Percentiles rank a stretch among this genome's conserved stretches.
Evolutionary conservation across 2,113 vertebrate genomes (phyloP).

Genomic region (Ageneiosus marmoratus): DNA sequence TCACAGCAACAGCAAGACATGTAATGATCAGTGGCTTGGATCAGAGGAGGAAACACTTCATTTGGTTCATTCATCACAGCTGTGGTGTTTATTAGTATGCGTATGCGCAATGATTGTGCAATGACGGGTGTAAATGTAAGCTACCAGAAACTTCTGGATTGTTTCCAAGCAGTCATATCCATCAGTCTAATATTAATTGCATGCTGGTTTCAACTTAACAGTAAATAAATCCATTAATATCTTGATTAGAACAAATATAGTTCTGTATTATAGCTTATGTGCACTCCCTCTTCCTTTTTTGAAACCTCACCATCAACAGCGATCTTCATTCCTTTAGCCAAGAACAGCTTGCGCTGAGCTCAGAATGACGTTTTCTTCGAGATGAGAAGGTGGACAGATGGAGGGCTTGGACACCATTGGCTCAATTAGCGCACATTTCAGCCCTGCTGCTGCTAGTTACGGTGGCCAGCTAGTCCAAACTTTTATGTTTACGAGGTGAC

Average conservation of each 20-base stretch:
- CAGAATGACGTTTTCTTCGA: constrained; percentile 50
- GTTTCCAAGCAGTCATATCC: not conserved
- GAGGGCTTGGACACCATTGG: constrained; percentile 52
- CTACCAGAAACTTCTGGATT: constrained; percentile 17
- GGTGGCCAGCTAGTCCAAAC: constrained; percentile 50
- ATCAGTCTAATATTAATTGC: constrained; percentile 2
- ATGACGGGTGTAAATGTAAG: constrained; percentile 3
- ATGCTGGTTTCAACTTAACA: not conserved
- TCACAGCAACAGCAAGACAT: constrained; percentile 29
- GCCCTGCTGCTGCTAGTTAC: constrained; percentile 50
- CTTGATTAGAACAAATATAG: constrained; percentile 17
- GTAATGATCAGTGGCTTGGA: constrained; percentile 50
- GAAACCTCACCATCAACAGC: constrained; percentile 41
- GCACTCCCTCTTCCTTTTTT: constrained; percentile 14
- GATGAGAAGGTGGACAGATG: constrained; percentile 59
- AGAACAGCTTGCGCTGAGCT: constrained; percentile 54
- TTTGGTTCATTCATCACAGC: constrained; percentile 50
- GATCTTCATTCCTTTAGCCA: constrained; percentile 30
- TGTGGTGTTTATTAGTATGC: constrained; percentile 34
- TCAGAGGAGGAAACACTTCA: constrained; percentile 53
- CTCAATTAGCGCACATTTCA: constrained; percentile 59
- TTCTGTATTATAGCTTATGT: constrained; percentile 22
- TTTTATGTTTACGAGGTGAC: constrained; percentile 48
- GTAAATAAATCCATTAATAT: constrained; percentile 1
- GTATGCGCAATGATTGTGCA: not conserved